These are phyloP conservation scores for Eubasilissa splendida DNA, from an alignment of 2,888 invertebrate species.

Conservation along the genomic window DNA sequence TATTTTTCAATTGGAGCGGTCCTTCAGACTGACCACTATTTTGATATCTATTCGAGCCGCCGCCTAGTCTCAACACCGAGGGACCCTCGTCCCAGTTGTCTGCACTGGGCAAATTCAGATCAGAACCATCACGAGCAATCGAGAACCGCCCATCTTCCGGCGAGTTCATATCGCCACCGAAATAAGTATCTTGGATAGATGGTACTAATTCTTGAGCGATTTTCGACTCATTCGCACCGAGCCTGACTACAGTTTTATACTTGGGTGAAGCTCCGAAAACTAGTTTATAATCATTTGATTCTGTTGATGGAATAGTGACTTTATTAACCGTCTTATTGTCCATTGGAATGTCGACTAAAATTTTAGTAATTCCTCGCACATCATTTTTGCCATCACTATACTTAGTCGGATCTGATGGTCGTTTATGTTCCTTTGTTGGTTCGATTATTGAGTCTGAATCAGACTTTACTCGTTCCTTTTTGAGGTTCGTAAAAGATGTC, in stretches of 20 bases:
- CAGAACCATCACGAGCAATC: not conserved
- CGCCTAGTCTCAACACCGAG: slow-evolving; percentile 38
- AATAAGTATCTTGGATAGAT: not conserved
- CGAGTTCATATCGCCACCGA: not conserved
- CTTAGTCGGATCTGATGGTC: not conserved
- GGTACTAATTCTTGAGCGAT: not conserved
- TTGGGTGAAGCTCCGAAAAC: slow-evolving; percentile 15
- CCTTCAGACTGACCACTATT: not conserved
- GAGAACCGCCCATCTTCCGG: not conserved
- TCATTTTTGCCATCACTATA: not conserved
- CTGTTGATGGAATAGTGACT: not conserved
- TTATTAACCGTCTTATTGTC: not conserved
- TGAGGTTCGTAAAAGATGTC: not conserved
- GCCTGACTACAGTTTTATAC: slow-evolving; percentile 36
- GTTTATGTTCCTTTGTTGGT: too few species aligned
- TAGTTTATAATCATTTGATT: not conserved
- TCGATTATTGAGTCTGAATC: not conserved
- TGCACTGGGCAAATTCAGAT: not conserved
- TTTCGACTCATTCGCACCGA: not conserved
- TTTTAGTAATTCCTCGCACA: not conserved
- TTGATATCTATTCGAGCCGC: slow-evolving; percentile 9
- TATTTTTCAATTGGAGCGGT: slow-evolving; percentile 5
- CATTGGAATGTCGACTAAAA: not conserved
- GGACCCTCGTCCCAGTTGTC: slow-evolving; percentile 30
- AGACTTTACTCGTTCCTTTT: slow-evolving; percentile 9